phyloP scores from a whole-genome alignment of 1,140 invertebrate species.

The Drosophila micromelanica region DNA sequence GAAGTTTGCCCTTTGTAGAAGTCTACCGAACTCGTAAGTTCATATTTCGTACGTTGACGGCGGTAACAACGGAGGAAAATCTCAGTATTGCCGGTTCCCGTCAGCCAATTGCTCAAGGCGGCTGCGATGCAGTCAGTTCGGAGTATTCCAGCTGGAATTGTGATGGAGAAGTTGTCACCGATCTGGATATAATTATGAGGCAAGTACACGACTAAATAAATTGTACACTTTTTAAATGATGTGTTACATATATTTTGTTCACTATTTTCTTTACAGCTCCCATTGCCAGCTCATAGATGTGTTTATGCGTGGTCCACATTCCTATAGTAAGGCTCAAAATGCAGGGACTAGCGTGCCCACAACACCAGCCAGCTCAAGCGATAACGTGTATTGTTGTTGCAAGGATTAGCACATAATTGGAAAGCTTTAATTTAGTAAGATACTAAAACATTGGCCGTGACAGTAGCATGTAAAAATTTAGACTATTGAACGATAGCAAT shows the following conservation, averaged over 20 bases:
- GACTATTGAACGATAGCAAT: conserved; percentile 27
- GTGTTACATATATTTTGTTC: background rate
- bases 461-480: conserved; percentile 62
- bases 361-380: conserved; percentile 67
- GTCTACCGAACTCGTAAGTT: conserved; percentile 91
- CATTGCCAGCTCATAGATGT: conserved; percentile 87
- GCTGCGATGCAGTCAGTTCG: conserved; percentile 27
- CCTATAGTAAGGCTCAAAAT: conserved; percentile 68
- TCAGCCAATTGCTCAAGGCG: conserved; percentile 61
- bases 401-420: conserved; percentile 51
- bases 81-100: conserved; percentile 74
- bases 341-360: conserved; percentile 29
- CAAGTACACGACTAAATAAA: conserved; percentile 67
- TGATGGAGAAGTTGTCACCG: conserved; percentile 92
- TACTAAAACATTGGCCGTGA: conserved; percentile 69
- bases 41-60: conserved; percentile 86
- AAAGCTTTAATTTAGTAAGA: conserved; percentile 54
- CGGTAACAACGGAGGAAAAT: conserved; percentile 66
- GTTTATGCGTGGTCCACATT: conserved; percentile 85
- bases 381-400: conserved; percentile 75
- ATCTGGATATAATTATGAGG: conserved; percentile 89
- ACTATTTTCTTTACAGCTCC: conserved; percentile 60
- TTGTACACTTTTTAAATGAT: background rate
- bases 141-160: conserved; percentile 92
- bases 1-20: conserved; percentile 90